Evolutionary conservation across 1,140 invertebrate genomes (phyloP), one percentile per base, ranked within the genome.

Genomic region (Bombus cullumanus): DNA sequence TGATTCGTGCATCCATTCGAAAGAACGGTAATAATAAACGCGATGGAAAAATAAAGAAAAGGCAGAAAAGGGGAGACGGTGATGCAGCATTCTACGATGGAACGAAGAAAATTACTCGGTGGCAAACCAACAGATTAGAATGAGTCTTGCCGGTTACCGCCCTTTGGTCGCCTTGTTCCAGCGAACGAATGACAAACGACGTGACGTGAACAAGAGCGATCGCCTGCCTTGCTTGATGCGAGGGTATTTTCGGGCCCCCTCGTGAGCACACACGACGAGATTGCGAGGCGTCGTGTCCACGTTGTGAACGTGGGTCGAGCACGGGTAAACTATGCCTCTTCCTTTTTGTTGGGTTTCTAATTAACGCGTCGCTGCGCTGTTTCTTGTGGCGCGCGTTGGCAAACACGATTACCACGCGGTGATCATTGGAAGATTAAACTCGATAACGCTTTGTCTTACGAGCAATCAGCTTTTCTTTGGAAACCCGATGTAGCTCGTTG

Each of bases 141-240:
- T 71, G 74, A 87, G 89, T 81, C 83, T 81, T 81, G 68, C 18
- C 25, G 83, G n/a, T 69, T 59, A 57, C 78, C 76, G 71, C 59
- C 79, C 72, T 79, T 66, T 74, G 81, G 73, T 68, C 81, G 64
- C 15, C 77, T 87, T 78, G 83, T 86, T 89, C 87, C 43, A 34
- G 74, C 59, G 86, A 90, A 86, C 79, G 87, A 90, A 87, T 85
- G 86, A 90, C 86, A 85, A 90, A 90, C 83, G 86, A 87, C 43
- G 83, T 75, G 86, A 90, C 79, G 80, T 81, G 88, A 88, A 81
- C 89, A 90, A 90, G 89, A 90, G 75, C 83, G 88, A 90, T 90
- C 83, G 86, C 64, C 82, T 85, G 57, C 41, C 66, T 74, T 41
- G 86, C 37, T 74, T 69, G 78, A 85, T 85, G 86, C 81, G n/a